These are phyloP conservation scores for Sylvilagus bachmani DNA, from an alignment of 2,113 vertebrate genomes.

Conservation along the genomic window DNA sequence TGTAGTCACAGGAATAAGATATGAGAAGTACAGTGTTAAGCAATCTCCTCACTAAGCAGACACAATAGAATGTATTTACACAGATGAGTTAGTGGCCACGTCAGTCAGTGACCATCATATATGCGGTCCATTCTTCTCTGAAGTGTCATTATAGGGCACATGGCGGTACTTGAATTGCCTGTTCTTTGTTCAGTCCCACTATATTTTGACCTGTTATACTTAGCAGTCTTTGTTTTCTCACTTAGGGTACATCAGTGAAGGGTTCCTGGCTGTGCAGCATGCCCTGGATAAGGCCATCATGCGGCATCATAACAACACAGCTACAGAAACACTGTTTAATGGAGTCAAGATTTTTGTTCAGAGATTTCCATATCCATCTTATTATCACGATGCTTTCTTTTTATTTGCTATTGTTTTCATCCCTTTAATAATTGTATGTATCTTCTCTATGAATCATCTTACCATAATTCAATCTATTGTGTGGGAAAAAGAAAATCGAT, in stretches of 20 bases:
- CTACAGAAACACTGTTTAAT: conserved; percentile 82
- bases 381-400: conserved; percentile 93
- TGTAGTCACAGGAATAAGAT: background rate
- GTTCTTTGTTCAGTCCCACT: background rate
- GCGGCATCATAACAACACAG: conserved; percentile 84
- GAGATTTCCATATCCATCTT: conserved; percentile 93
- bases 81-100: background rate
- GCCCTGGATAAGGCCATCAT: conserved; percentile 94
- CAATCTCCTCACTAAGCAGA: background rate
- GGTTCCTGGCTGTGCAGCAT: conserved; percentile 94
- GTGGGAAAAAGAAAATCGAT: conserved; percentile 96
- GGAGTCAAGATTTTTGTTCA: conserved; percentile 87
- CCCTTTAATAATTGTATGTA: conserved; percentile 94
- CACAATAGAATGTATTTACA: background rate
- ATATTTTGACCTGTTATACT: background rate
- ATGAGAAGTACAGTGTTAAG: background rate
- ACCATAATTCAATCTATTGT: conserved; percentile 94
- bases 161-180: background rate
- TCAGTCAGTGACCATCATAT: background rate
- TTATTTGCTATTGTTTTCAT: conserved; percentile 94
- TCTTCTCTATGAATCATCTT: conserved; percentile 95
- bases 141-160: background rate
- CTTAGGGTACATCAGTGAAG: conserved; percentile 94
- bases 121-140: background rate
- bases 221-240: conserved; percentile 6